These are phyloP conservation scores for Nylanderia fulva DNA, from an alignment of 1,140 invertebrate species.

Conservation along the genomic window DNA sequence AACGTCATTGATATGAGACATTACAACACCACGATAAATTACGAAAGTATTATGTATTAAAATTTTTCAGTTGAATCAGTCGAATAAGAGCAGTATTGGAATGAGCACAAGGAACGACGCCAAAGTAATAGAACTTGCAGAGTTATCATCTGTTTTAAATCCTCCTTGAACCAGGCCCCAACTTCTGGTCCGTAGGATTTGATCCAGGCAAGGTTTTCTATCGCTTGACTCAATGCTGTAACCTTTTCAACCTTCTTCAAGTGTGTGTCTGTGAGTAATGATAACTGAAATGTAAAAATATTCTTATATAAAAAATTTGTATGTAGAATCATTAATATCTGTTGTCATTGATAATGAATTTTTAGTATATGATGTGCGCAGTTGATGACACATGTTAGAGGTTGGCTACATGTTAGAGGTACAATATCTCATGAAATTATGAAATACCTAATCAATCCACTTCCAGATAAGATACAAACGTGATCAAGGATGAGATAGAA, in stretches of 20 bases:
- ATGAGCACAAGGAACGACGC: conserved; percentile 7
- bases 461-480: conserved; percentile 29
- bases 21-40: neutral
- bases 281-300: conserved; percentile 61
- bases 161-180: conserved; percentile 28
- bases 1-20: neutral
- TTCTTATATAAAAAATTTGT: neutral
- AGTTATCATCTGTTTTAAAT: neutral
- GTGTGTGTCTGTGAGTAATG: neutral
- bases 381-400: neutral
- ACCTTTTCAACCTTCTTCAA: neutral
- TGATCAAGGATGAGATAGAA: conserved; percentile 44
- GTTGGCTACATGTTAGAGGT: conserved; percentile 1
- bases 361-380: neutral
- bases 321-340: neutral
- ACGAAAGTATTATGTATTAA: neutral
- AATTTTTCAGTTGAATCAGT: conserved; percentile 50
- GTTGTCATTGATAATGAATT: neutral
- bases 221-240: conserved; percentile 20
- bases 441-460: conserved; percentile 1
- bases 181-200: neutral
- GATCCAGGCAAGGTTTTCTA: conserved; percentile 67
- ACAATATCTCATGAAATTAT: conserved; percentile 8
- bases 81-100: conserved; percentile 26
- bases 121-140: conserved; percentile 1